Base-by-base conservation (phyloP, 2,888 invertebrate species). In the Latrodectus elegans region DNA sequence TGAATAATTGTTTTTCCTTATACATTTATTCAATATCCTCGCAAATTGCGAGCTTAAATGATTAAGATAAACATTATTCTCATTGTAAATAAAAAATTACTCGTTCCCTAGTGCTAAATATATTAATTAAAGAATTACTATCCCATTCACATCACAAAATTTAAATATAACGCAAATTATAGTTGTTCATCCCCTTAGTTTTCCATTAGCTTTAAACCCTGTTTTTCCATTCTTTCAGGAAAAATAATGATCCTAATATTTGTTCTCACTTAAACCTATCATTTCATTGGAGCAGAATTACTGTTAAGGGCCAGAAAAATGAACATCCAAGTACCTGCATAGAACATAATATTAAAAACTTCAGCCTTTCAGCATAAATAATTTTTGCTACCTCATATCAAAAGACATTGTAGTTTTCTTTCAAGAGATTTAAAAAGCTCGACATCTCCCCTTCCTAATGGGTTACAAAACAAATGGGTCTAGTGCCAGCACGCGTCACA, bases 401-500 rank as follows among this genome's bases (percentile, higher is more conserved):
- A 80, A 80, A 65, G 49, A 77, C 52, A 64, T 60, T 65, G 75
- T 64, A 60, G 70, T 64, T 80, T 60, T 71, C 72, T 72, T 80
- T 64, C 68, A 52, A 12, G 26, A 49, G 79, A 80, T 80, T 80
- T 80, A 80, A 81, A 82, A 82, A 68, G 75, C 70, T 55, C 65
- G 73, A 52, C 53, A 53, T 77, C 73, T 81, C 73, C 65, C 68
- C 67, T 79, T 55, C 78, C 65, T 75, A 84, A 84, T 73, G 74
- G 77, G 49, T 26, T 26, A 64, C 77, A 60, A 77, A 84, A 77
- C 84, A 84, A 84, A 84, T 84, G 78, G 78, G 68, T 38, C 38
- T 15, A 72, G 26, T 65, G 15, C 71, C 52, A 51, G 82, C 70
- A 15, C 74, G 49, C 82, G 74, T 82, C 82, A 75, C 70, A 74